Evolutionary conservation across 2,113 vertebrate genomes (phyloP).

Genomic region (Lasiurus borealis): DNA sequence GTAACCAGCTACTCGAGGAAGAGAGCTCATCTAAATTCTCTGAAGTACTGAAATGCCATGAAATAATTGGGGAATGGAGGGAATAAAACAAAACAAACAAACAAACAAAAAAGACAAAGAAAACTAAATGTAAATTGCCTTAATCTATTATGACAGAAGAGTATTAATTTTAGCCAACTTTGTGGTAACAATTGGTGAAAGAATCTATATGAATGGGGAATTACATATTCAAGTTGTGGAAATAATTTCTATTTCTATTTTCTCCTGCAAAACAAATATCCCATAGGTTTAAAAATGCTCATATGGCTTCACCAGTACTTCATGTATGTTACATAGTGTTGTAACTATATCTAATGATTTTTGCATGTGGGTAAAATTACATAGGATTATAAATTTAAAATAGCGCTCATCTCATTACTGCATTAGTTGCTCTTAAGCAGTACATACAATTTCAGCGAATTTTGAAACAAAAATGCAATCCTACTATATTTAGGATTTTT

Average conservation of each 20-base stretch:
- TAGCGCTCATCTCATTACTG: not conserved
- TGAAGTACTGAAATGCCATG: slow-evolving; percentile 85
- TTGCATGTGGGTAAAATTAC: slow-evolving; percentile 23
- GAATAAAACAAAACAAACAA: slow-evolving; percentile 66
- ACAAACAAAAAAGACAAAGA: slow-evolving; percentile 73
- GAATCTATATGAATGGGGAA: slow-evolving; percentile 36
- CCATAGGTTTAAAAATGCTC: slow-evolving; percentile 22
- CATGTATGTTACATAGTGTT: not conserved
- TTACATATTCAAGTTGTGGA: slow-evolving; percentile 55
- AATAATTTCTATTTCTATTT: slow-evolving; percentile 68
- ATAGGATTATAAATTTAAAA: slow-evolving; percentile 9
- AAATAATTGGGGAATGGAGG: slow-evolving; percentile 36
- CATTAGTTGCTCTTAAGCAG: slow-evolving; percentile 27
- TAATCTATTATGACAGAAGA: slow-evolving; percentile 64
- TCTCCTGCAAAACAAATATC: slow-evolving; percentile 61
- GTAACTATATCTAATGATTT: slow-evolving; percentile 16
- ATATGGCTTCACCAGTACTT: not conserved
- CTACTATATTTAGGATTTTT: not conserved
- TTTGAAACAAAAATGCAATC: slow-evolving; percentile 14
- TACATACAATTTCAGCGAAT: not conserved
- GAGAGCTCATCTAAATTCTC: slow-evolving; percentile 85
- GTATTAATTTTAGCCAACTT: slow-evolving; percentile 60
- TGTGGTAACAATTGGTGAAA: slow-evolving; percentile 53
- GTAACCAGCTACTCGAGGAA: slow-evolving; percentile 83
- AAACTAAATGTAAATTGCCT: slow-evolving; percentile 68